These are phyloP conservation scores for Margarornis squamiger DNA, from an alignment of 2,797 vertebrate genomes.

Conservation along the genomic window DNA sequence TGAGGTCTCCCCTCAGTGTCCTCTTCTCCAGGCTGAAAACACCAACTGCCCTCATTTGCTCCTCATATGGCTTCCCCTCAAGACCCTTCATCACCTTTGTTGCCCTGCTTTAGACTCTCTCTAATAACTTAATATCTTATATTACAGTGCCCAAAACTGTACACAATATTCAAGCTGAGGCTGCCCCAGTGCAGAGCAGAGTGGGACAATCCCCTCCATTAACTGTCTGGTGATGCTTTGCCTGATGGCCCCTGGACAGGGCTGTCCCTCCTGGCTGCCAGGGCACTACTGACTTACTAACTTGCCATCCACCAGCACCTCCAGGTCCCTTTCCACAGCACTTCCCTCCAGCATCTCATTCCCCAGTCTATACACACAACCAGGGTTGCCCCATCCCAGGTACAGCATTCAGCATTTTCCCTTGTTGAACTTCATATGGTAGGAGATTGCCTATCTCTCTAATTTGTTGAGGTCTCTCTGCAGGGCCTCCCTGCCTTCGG, in stretches of 20 bases:
- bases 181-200: not conserved
- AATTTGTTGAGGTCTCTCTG: not conserved
- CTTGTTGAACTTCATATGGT: not conserved
- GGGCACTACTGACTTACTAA: not conserved
- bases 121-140: not conserved
- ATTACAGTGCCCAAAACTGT: not conserved
- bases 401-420: not conserved
- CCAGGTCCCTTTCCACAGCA: not conserved
- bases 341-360: not conserved
- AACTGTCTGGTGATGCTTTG: not conserved
- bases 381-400: not conserved
- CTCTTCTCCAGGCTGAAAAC: not conserved
- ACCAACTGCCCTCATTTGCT: not conserved
- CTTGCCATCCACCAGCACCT: not conserved
- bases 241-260: not conserved
- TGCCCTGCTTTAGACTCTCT: not conserved
- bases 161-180: not conserved
- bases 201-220: not conserved
- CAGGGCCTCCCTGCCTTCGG: not conserved
- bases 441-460: not conserved
- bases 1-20: not conserved
- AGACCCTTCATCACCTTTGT: not conserved
- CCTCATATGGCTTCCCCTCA: not conserved
- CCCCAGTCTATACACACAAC: not conserved
- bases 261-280: not conserved